These are phyloP conservation scores for Pyrocephalus nanus DNA, from an alignment of 2,797 vertebrate species.

Conservation along the genomic window DNA sequence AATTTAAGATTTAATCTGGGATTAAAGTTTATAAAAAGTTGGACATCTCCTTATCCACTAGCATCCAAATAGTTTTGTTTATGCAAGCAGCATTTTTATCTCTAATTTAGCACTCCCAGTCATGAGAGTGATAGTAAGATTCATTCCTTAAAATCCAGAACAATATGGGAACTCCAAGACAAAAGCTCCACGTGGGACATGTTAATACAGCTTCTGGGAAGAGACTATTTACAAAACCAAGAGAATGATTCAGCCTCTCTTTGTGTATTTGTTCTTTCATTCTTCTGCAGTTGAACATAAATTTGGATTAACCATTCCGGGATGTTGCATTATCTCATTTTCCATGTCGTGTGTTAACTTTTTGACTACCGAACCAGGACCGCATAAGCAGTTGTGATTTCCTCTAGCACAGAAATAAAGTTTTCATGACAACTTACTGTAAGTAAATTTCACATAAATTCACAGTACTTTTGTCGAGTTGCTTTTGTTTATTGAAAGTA, in stretches of 20 bases:
- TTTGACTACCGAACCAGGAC: not conserved
- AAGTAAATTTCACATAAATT: not conserved
- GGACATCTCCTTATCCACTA: not conserved
- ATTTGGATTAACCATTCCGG: not conserved
- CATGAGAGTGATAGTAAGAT: not conserved
- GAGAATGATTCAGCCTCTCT: not conserved
- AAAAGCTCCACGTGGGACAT: not conserved
- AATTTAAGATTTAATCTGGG: not conserved
- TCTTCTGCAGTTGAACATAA: not conserved
- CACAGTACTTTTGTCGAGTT: not conserved
- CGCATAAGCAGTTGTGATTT: not conserved
- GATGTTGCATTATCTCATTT: not conserved
- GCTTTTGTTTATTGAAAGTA: not conserved
- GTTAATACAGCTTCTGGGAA: not conserved
- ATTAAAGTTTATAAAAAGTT: not conserved
- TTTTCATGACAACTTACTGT: not conserved
- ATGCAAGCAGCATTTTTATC: not conserved
- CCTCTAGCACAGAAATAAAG: not conserved
- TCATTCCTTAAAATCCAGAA: not conserved
- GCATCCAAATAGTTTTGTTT: not conserved
- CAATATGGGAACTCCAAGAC: not conserved
- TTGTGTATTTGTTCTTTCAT: not conserved
- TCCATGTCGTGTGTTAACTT: rapidly evolving
- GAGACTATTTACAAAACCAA: not conserved
- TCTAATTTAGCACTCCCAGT: not conserved